These are phyloP conservation scores for Echinometra lucunter DNA, from an alignment of 53 echinoderm and acorn worm species.

Conservation along the genomic window DNA sequence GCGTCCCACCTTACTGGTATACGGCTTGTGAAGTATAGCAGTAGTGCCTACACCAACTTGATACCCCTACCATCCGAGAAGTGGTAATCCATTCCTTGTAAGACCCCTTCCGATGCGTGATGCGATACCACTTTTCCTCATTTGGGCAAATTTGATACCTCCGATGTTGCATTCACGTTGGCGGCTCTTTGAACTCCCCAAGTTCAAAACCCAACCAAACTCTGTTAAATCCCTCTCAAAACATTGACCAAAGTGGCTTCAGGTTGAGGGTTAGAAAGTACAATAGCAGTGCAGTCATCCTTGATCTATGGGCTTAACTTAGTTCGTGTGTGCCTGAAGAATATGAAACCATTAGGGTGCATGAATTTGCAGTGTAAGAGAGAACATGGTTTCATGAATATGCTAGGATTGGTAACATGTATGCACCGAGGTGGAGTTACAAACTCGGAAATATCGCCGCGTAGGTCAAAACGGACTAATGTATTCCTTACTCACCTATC, in stretches of 20 bases:
- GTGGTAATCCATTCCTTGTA: conserved; percentile 14
- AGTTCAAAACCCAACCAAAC: conserved; percentile 48
- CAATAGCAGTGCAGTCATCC: conserved; percentile 33
- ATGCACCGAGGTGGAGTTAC: no score
- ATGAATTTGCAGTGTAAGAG: neutral
- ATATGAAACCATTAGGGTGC: neutral
- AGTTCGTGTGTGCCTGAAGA: neutral
- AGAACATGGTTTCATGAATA: neutral
- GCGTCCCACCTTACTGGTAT: neutral
- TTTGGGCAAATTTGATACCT: conserved; percentile 42
- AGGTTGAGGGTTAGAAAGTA: conserved; percentile 40
- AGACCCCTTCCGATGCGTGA: conserved; percentile 44
- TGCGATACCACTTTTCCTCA: conserved; percentile 55
- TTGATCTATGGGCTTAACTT: conserved; percentile 31
- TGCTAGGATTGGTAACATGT: neutral
- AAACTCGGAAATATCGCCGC: no score
- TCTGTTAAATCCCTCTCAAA: conserved; percentile 45
- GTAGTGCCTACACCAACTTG: neutral
- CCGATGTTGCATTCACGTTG: neutral
- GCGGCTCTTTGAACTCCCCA: conserved; percentile 41
- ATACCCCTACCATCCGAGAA: neutral
- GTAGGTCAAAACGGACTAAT: no score
- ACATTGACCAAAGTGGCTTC: conserved; percentile 56
- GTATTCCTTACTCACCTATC: no score
- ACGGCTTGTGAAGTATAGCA: neutral